phyloP scores from a whole-genome alignment of 2,113 vertebrate species.

The Kryptolebias marmoratus region DNA sequence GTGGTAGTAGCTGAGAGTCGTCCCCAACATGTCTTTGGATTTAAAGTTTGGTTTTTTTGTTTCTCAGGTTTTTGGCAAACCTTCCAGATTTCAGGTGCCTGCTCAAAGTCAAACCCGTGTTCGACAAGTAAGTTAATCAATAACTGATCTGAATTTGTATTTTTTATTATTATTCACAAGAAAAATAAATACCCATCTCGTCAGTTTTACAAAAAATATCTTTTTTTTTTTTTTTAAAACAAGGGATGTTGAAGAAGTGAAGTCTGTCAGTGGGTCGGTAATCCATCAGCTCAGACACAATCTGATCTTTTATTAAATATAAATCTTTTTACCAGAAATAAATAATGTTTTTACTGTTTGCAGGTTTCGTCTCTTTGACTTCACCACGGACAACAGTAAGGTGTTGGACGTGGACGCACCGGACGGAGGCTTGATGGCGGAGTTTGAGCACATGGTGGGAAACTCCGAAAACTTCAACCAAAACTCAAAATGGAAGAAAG shows the following conservation, averaged over 20 bases:
- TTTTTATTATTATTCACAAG: not conserved
- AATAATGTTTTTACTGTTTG: not conserved
- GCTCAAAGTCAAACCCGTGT: slow-evolving; percentile 88
- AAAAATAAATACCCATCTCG: not conserved
- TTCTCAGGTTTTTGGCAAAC: slow-evolving; percentile 87
- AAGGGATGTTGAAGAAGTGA: slow-evolving; percentile 88
- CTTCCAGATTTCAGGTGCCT: slow-evolving; percentile 88
- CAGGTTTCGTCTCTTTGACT: slow-evolving; percentile 90
- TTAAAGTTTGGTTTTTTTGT: slow-evolving; percentile 19
- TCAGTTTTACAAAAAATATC: not conserved
- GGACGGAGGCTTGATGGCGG: slow-evolving; percentile 87
- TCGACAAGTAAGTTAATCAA: slow-evolving; percentile 90
- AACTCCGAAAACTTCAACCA: not conserved
- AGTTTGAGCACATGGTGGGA: slow-evolving; percentile 91
- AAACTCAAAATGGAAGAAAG: no score
- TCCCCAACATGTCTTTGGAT: not conserved
- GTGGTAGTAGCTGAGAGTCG: no score
- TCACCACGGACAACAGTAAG: slow-evolving; percentile 85
- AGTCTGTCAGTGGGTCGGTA: slow-evolving; percentile 86
- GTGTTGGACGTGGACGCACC: slow-evolving; percentile 90
- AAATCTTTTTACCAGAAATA: not conserved
- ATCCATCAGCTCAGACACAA: not conserved
- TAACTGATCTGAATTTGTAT: not conserved
- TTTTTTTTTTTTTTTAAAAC: not conserved
- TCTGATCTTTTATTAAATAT: not conserved